Conservation (phyloP, 2,888 invertebrate species). For the Limnephilus auricula region DNA sequence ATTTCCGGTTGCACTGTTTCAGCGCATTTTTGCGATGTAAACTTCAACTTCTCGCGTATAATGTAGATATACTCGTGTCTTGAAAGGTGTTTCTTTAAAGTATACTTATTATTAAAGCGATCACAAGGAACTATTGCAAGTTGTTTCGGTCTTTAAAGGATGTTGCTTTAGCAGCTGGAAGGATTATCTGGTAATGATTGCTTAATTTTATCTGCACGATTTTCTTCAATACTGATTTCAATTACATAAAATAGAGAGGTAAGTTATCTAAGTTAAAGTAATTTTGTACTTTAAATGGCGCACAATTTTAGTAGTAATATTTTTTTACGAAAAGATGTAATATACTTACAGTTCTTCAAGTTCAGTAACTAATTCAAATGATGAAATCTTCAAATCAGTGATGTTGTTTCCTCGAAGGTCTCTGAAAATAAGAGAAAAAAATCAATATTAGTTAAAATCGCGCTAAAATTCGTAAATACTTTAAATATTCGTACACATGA, state of each 20-base stretch:
- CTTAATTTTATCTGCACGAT: not conserved
- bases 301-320: not conserved
- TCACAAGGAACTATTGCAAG: not conserved
- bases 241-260: not conserved
- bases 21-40: not conserved
- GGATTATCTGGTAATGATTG: not conserved
- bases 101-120: not conserved
- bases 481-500: no score
- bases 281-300: not conserved
- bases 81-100: not conserved
- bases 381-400: constrained; percentile 83
- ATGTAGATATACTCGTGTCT: not conserved
- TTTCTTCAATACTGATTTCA: not conserved
- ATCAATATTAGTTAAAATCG: not conserved
- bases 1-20: not conserved
- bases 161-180: not conserved
- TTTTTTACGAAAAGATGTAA: not conserved
- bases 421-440: constrained; percentile 76
- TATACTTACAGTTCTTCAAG: constrained; percentile 87
- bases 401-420: constrained; percentile 91
- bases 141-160: not conserved
- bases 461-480: no score
- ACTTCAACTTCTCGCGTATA: not conserved
- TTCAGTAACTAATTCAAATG: constrained; percentile 82
- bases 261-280: not conserved